phyloP scores from a whole-genome alignment of 2,113 vertebrate genomes.

The Callipepla squamata region DNA sequence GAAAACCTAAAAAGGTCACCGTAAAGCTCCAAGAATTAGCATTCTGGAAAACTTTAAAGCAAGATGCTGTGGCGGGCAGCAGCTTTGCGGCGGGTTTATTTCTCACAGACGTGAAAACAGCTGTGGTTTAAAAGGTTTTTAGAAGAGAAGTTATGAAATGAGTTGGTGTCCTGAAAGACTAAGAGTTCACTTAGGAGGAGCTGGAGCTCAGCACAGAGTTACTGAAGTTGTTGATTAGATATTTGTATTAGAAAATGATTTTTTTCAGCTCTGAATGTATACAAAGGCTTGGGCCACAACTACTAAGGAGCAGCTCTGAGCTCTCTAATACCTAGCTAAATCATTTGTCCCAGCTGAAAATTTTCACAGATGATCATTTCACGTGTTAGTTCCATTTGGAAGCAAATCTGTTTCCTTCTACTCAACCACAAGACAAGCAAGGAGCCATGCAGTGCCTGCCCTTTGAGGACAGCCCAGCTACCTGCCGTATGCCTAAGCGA shows the following conservation, averaged over 20 bases:
- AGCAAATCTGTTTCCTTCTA: background rate
- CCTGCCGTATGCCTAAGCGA: background rate
- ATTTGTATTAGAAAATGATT: background rate
- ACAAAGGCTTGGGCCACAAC: background rate
- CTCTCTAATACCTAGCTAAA: background rate
- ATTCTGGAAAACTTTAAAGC: fast-evolving
- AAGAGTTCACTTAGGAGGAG: background rate
- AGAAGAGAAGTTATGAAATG: background rate
- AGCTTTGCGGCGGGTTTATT: background rate
- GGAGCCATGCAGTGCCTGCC: fast-evolving
- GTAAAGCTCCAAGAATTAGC: fast-evolving
- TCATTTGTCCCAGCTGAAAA: background rate
- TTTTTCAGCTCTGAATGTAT: background rate
- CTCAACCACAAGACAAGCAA: fast-evolving
- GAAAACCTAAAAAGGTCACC: background rate
- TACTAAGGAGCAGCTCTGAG: background rate
- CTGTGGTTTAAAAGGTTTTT: background rate
- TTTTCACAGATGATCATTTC: background rate
- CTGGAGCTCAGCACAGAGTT: background rate
- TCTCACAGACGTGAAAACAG: background rate
- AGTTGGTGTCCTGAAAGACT: background rate
- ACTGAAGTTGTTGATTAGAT: background rate
- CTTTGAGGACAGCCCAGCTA: background rate
- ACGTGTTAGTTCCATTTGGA: background rate
- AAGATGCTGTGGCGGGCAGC: background rate